Conservation (phyloP, 2,797 vertebrate species). For the Clarias pachynema region DNA sequence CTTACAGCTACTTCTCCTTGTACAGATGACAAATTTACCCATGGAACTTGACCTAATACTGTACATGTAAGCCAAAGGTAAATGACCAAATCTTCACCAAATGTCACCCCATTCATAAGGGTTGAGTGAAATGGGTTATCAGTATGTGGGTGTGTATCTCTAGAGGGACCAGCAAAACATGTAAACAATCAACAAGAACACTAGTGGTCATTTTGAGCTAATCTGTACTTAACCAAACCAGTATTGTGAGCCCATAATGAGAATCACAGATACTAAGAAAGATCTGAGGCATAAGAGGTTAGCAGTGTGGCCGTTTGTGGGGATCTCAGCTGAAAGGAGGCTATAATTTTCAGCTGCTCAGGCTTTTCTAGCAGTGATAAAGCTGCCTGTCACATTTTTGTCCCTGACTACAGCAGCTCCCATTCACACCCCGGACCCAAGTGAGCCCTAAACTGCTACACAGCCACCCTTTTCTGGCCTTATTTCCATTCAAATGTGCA, state of each 20-base stretch:
- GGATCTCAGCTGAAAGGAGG: constrained; percentile 74
- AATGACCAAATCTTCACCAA: background rate
- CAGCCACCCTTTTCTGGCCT: constrained; percentile 82
- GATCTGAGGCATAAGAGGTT: constrained; percentile 70
- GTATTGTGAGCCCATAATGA: constrained; percentile 74
- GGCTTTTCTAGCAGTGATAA: constrained; percentile 80
- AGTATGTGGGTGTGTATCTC: background rate
- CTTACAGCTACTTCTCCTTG: constrained; percentile 47
- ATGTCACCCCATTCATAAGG: constrained; percentile 20
- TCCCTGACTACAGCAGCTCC: constrained; percentile 84
- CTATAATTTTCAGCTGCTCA: constrained; percentile 83
- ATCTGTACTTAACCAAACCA: constrained; percentile 72
- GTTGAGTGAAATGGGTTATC: constrained; percentile 26
- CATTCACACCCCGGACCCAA: constrained; percentile 85
- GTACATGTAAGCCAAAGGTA: background rate
- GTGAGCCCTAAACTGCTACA: constrained; percentile 62
- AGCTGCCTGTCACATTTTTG: constrained; percentile 91
- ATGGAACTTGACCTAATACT: constrained; percentile 44
- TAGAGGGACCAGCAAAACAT: constrained; percentile 36
- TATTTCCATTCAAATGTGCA: constrained; percentile 95
- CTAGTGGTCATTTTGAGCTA: constrained; percentile 65
- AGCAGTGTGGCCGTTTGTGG: constrained; percentile 29
- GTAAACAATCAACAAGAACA: constrained; percentile 46
- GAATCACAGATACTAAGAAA: constrained; percentile 72
- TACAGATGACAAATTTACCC: constrained; percentile 44